A percentile compares a stretch with the other conserved stretches of the same genome.
Conservation (phyloP, 2,797 vertebrate genomes). For the Labeo calbasu region DNA sequence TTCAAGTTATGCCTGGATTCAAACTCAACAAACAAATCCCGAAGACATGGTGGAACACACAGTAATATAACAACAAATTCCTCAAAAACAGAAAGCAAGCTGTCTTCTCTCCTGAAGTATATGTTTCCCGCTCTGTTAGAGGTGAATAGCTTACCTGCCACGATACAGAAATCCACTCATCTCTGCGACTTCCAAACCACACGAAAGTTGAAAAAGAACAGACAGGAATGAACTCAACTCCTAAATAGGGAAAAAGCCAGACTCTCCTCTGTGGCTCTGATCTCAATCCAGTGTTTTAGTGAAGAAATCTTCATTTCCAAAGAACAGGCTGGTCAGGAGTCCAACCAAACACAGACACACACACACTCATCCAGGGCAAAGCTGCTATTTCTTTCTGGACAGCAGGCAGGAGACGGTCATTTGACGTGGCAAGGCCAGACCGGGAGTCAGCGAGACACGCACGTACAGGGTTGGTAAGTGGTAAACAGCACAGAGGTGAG, state of each 20-base stretch:
- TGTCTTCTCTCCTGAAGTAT: background rate
- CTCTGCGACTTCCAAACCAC: conserved; percentile 44
- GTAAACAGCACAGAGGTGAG: conserved; percentile 71
- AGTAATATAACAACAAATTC: conserved; percentile 8
- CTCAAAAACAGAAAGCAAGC: conserved; percentile 9
- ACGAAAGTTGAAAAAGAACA: conserved; percentile 51
- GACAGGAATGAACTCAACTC: conserved; percentile 48
- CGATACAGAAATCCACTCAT: conserved; percentile 80
- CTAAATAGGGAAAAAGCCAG: conserved; percentile 40
- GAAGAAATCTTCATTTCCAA: conserved; percentile 59
- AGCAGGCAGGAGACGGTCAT: conserved; percentile 63
- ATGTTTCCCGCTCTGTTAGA: background rate
- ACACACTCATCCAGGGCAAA: background rate
- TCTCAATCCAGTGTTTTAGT: conserved; percentile 53
- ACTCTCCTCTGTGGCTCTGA: conserved; percentile 37
- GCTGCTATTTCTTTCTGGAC: conserved; percentile 51
- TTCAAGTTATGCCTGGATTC: conserved; percentile 19
- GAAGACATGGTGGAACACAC: background rate
- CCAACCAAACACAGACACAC: conserved; percentile 62
- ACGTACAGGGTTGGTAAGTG: conserved; percentile 50
- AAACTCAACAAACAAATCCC: conserved; percentile 24
- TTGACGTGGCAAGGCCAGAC: conserved; percentile 76
- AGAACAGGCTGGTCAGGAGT: conserved; percentile 48
- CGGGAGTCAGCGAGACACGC: conserved; percentile 49
- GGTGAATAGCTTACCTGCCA: conserved; percentile 74